Evolutionary conservation across 1,140 invertebrate species (phyloP), one percentile per base, ranked within the genome.

Genomic region (Trichonephila clavata): DNA sequence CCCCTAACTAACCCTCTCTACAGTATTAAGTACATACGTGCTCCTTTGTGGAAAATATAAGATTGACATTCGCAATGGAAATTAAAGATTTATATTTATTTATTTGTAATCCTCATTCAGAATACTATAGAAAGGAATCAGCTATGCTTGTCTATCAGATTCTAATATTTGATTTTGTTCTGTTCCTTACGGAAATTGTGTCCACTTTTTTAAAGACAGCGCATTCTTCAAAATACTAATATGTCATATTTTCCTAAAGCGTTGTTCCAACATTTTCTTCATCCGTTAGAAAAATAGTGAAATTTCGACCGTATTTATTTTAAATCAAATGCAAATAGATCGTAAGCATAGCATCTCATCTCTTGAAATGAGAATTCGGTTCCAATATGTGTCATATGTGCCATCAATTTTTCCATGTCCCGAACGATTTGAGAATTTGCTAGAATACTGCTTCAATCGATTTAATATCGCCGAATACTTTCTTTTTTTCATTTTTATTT

Each of bases 401-500:
- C 24, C 71, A 39, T 77, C 71, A 77, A 77, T 77, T 77, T 77
- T 77, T 77, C 32, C 24, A 16, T 77, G 3, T 39, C 14, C 71
- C 7, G 27, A 39, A 77, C 27, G 71, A 77, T 77, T 77, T 77
- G 27, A 27, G 71, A 77, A 77, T 77, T 77, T 77, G 27, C 18
- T 3, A 32, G 71, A 77, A 77, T 77, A 32, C 71, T 77, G 32
- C 27, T 32, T 14, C 24, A 39, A 77, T 77, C 71, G 71, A 77
- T 77, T 77, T 77, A 77, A 77, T 77, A 77, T 77, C 27, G 71
- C 71, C 16, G 71, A 77, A 77, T 32, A 77, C 7, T 32, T 77
- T 77, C 71, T 7, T 39, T 32, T 14, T 32, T 77, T 77, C 32
- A 32, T 18, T 77, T 77, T 39, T 77, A 16, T 77, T 5, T 77